These are phyloP conservation scores for Hydrolagus colliei DNA, from an alignment of 2,797 vertebrate species.

Conservation along the genomic window DNA sequence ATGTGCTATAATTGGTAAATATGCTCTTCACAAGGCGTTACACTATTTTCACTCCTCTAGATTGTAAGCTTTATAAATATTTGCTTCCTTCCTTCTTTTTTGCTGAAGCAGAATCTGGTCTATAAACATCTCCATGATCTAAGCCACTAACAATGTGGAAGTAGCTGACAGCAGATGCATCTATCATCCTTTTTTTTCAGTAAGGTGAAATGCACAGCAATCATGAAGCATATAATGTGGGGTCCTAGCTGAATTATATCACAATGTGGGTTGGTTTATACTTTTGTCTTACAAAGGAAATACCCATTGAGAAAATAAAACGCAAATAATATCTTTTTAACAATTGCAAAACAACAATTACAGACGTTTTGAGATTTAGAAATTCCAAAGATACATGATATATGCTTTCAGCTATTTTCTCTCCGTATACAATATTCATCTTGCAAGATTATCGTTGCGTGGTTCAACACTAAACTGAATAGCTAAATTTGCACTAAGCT, in stretches of 20 bases:
- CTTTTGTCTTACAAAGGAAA: background rate
- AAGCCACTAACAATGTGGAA: background rate
- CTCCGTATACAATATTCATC: background rate
- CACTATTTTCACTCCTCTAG: background rate
- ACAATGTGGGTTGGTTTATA: background rate
- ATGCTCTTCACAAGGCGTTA: too few relatives aligned
- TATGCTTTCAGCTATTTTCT: background rate
- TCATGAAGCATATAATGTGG: background rate
- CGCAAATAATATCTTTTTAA: background rate
- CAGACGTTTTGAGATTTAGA: background rate
- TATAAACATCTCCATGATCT: background rate
- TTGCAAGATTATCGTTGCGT: conserved; percentile 41
- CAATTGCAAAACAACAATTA: background rate
- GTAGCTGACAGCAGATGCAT: background rate
- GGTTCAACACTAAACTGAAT: conserved; percentile 49
- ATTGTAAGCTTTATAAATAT: background rate
- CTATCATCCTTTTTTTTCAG: background rate
- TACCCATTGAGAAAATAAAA: background rate
- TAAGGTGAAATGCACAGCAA: background rate
- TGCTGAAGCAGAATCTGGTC: background rate
- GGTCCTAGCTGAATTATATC: background rate
- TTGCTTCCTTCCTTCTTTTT: background rate
- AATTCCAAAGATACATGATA: background rate
- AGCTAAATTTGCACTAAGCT: conserved; percentile 52
- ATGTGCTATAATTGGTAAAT: too few relatives aligned